A percentile compares a stretch with the other conserved stretches of the same genome.
These are phyloP conservation scores for Gobius niger DNA, from an alignment of 2,113 vertebrate species.

Conservation along the genomic window DNA sequence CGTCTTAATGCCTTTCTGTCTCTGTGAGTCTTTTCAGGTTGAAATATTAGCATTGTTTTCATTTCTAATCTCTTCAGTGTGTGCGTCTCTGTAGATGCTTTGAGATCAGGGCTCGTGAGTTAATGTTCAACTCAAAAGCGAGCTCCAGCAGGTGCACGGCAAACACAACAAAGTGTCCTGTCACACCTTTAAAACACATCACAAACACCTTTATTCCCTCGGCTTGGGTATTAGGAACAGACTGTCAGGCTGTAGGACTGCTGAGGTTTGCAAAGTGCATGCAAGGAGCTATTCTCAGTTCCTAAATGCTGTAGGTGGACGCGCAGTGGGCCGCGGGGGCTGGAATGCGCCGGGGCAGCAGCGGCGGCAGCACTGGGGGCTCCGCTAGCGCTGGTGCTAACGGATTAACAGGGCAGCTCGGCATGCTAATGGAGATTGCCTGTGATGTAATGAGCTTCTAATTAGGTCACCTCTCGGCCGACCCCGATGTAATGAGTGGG, in stretches of 20 bases:
- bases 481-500: constrained; percentile 83
- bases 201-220: neutral
- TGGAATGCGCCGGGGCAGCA: constrained; percentile 72
- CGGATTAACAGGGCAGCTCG: constrained; percentile 80
- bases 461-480: constrained; percentile 83
- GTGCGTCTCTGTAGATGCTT: constrained; percentile 1
- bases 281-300: too few species aligned
- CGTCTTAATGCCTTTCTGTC: too few species aligned
- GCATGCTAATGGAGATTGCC: constrained; percentile 84
- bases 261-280: too few species aligned
- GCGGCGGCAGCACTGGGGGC: constrained; percentile 62
- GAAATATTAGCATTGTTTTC: too few species aligned
- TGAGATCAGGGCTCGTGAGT: constrained; percentile 7
- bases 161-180: neutral
- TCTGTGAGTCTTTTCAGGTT: too few species aligned
- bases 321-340: constrained; percentile 62
- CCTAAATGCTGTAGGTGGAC: neutral
- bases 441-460: constrained; percentile 86
- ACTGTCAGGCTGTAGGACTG: too few species aligned
- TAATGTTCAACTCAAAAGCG: constrained; percentile 36
- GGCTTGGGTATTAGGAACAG: neutral
- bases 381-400: constrained; percentile 77
- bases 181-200: neutral
- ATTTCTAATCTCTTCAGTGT: constrained; percentile 17
- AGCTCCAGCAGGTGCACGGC: neutral